Evolutionary conservation across 2,113 vertebrate species (phyloP), one percentile per base, ranked within the genome.

Genomic region (Grantiella picta): DNA sequence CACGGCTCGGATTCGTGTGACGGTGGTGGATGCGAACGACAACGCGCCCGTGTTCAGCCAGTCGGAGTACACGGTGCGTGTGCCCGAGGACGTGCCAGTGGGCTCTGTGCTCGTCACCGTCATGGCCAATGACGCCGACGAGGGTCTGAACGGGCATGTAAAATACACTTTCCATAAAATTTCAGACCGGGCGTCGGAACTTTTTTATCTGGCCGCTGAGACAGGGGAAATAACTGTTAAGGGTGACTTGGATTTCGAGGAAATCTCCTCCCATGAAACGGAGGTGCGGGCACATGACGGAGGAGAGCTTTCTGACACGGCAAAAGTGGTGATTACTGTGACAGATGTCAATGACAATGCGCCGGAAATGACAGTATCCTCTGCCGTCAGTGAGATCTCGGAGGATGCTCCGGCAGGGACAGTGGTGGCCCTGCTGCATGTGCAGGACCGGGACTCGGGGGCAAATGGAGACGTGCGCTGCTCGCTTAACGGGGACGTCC

Each of bases 291-390:
- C 72, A 22, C 21, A 0, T 0, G 83, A 86, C 2, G 52, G 72
- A 0, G 86, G 60, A 1, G 68, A 5, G 1, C 59, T 65, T 2
- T 81, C 0, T 0, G 35, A 50, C 5, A 82, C 11, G 0, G 9
- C 68, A 0, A 66, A 59, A 14, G 35, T 88, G 0, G 0, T 0
- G 2, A 42, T 70, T 1, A 4, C 33, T 0, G 73, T 88, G 16
- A 96, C 96, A 3, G 98, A 98, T 20, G 84, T 97, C 2, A 99
- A 98, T 15, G 98, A 98, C 61, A 98, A 98, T 42, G 35, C 2
- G 0, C 75, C 75, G 0, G 27, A 25, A 4, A 2, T 66, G 7
- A 13, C 31, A 6, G 19, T 81, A 5, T 12, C 7, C 1, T 66
- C 77, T 0, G 10, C 12, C 0, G 4, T 38, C 13, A 49, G 4